Percentiles rank a stretch among this genome's conserved stretches.
Conservation (phyloP, 2,113 vertebrate species). For the Oreochromis tanganicae region DNA sequence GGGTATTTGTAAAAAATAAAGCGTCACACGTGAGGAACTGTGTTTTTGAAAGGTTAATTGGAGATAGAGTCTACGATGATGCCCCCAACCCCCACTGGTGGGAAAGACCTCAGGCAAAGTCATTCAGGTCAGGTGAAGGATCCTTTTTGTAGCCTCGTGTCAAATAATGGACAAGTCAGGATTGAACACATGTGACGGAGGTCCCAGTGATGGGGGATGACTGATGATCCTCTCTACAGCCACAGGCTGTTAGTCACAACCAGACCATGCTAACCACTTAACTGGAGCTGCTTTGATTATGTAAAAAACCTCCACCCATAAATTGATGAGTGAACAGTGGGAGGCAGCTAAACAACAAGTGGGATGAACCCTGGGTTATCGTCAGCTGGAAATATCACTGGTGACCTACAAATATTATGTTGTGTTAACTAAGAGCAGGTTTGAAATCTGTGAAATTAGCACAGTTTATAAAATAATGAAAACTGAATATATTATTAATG, state of each 20-base stretch:
- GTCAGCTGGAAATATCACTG: not conserved
- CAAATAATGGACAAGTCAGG: not conserved
- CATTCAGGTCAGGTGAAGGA: constrained; percentile 13
- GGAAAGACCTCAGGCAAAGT: constrained; percentile 41
- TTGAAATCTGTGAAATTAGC: not conserved
- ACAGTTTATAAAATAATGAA: not conserved
- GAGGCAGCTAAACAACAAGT: not conserved
- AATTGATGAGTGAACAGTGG: not conserved
- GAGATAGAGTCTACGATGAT: not conserved
- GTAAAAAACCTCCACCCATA: constrained; percentile 3
- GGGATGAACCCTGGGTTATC: not conserved
- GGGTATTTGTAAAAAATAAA: constrained; percentile 1
- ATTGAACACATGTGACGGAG: not conserved
- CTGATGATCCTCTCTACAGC: not conserved
- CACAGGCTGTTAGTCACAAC: not conserved
- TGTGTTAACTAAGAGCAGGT: not conserved
- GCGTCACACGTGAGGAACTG: not conserved
- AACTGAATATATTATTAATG: not conserved
- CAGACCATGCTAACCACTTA: not conserved
- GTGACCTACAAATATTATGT: not conserved
- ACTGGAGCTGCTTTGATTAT: constrained; percentile 6
- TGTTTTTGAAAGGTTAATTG: not conserved
- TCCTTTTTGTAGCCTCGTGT: not conserved
- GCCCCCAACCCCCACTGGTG: not conserved
- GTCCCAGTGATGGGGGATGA: not conserved